Base-by-base conservation (phyloP, 2,113 vertebrate genomes). In the Laterallus jamaicensis region DNA sequence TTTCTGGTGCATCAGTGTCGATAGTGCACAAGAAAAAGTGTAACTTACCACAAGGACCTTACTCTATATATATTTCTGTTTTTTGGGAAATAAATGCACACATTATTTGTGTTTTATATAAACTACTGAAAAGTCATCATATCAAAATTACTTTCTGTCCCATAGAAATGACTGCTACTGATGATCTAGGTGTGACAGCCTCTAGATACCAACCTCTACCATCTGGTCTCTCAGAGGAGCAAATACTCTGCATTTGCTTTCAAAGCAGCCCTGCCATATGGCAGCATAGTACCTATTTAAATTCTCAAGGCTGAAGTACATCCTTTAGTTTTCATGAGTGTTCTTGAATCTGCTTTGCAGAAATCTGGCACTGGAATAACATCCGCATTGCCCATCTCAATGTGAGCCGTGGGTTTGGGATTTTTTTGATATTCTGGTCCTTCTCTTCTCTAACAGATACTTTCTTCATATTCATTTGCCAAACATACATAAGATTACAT, bases 271-370 rank as follows among this genome's bases (percentile, higher is more conserved):
- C n/a, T 78, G 64, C 56, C 80, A 76, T 71, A 83, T 58, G 90
- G 85, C 44, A 86, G 29, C 64, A 86, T 10, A 80, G 49, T 64
- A 78, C 32, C 52, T 75, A 54, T 68, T 85, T 80, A 85, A 91
- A 86, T 84, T 87, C 32, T 82, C n/a, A 82, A 67, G 42, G 82
- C 76, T 94, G 74, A 88, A 94, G 59, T 31, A 70, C 29, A 87
- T 67, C n/a, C 77, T 83, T 82, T 60, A 64, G 55, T 88, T 81
- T 82, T 82, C 68, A 75, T 39, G 28, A 77, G 29, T 60, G 49
- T 87, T 88, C 92, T 87, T 92, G 77, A 90, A 92, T 79, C 37
- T 64, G 32, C 67, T 82, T 92, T 85, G 59, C 47, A 86, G 67
- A 77, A 74, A 78, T 63, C 62, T 68, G 47, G 42, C 47, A 44